Percentiles rank a stretch among this genome's conserved stretches.
Evolutionary conservation across 1,140 invertebrate genomes (phyloP).

Genomic region (Protaetia brevitarsis): DNA sequence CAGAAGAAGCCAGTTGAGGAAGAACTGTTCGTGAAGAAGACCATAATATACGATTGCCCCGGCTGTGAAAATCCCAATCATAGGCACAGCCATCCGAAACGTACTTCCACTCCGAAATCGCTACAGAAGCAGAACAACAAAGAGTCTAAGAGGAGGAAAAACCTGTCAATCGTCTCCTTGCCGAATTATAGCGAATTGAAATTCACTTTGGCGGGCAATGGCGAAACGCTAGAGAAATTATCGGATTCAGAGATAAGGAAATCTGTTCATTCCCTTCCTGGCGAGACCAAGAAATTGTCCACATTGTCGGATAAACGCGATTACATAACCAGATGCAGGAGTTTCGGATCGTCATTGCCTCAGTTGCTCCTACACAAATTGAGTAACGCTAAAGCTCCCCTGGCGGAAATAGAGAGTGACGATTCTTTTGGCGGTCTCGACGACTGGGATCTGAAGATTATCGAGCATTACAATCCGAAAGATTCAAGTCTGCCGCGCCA

Average conservation of each 20-base stretch:
- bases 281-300: slow-evolving; percentile 39
- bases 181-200: slow-evolving; percentile 54
- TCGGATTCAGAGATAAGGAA: slow-evolving; percentile 13
- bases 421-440: slow-evolving; percentile 49
- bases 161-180: slow-evolving; percentile 51
- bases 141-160: slow-evolving; percentile 37
- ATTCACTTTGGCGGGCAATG: slow-evolving; percentile 38
- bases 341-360: slow-evolving; percentile 48
- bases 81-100: slow-evolving; percentile 30
- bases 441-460: slow-evolving; percentile 49
- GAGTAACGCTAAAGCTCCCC: slow-evolving; percentile 34
- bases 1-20: slow-evolving; percentile 42
- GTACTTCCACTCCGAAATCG: slow-evolving; percentile 17
- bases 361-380: slow-evolving; percentile 46
- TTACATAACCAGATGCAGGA: slow-evolving; percentile 48
- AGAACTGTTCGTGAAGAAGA: slow-evolving; percentile 43
- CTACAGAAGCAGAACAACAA: slow-evolving; percentile 26
- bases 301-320: slow-evolving; percentile 5
- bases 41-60: slow-evolving; percentile 42
- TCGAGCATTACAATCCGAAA: slow-evolving; percentile 48
- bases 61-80: slow-evolving; percentile 38
- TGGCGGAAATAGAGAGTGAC: slow-evolving; percentile 46
- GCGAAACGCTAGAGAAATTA: slow-evolving; percentile 23
- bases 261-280: slow-evolving; percentile 41
- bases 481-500: slow-evolving; percentile 45